Percentiles rank a stretch among this genome's conserved stretches.
Evolutionary conservation across 64 coral and sea anemone species (phyloP).

Genomic region (Platygyra sinensis): DNA sequence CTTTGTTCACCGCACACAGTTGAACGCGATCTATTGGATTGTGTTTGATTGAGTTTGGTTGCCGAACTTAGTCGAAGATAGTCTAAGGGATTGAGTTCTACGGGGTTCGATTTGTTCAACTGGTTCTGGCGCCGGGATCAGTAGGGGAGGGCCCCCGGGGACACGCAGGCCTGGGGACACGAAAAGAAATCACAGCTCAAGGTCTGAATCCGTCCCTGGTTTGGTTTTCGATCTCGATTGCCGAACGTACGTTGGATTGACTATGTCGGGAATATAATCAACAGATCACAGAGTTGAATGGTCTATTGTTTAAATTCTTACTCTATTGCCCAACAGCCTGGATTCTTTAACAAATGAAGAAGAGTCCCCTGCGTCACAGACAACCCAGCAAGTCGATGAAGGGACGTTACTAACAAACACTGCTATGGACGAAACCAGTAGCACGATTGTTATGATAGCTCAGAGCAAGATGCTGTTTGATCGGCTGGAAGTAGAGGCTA

Average conservation of each 20-base stretch:
- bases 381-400: not conserved
- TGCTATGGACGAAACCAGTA: conserved; percentile 40
- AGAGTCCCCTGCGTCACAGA: not conserved
- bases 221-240: no score
- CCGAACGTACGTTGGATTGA: not conserved
- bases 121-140: no score
- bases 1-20: no score
- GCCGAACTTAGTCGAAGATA: no score
- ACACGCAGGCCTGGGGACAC: no score
- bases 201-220: no score
- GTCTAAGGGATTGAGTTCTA: no score
- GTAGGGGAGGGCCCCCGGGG: no score
- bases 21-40: no score
- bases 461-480: conserved; percentile 45
- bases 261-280: not conserved
- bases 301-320: not conserved
- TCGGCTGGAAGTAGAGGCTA: conserved; percentile 33
- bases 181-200: no score
- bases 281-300: not conserved
- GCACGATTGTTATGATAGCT: conserved; percentile 40
- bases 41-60: no score
- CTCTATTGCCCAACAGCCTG: not conserved
- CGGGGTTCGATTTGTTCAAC: no score
- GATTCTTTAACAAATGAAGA: conserved; percentile 5
- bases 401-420: not conserved